These are phyloP conservation scores for Australoheros facetus DNA, from an alignment of 2,797 vertebrate genomes.

Conservation along the genomic window DNA sequence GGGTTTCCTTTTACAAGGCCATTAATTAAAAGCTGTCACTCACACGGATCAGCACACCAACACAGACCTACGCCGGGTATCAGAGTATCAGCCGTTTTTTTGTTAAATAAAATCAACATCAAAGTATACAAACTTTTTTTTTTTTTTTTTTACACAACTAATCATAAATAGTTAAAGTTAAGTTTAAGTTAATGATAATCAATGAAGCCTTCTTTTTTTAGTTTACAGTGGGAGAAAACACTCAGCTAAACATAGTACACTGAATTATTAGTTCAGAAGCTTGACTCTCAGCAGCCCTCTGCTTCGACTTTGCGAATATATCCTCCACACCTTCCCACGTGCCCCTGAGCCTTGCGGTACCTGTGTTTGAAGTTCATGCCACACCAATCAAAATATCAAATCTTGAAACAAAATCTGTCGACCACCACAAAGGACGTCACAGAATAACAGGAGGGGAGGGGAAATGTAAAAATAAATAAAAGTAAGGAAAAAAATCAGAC, in stretches of 20 bases:
- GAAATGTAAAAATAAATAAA: conserved; percentile 40
- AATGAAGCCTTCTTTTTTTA: neutral
- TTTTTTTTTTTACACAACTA: neutral
- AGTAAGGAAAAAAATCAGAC: conserved; percentile 49
- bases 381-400: conserved; percentile 63
- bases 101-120: conserved; percentile 27
- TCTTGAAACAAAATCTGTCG: conserved; percentile 66
- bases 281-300: neutral
- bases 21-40: conserved; percentile 83
- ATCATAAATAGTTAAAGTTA: neutral
- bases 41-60: conserved; percentile 60
- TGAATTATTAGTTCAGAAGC: neutral
- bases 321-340: conserved; percentile 34
- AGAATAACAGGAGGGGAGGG: conserved; percentile 44
- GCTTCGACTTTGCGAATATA: conserved; percentile 21
- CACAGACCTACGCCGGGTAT: conserved; percentile 40
- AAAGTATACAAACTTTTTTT: neutral
- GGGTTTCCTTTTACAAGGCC: conserved; percentile 78
- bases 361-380: conserved; percentile 66
- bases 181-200: neutral
- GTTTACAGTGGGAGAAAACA: neutral
- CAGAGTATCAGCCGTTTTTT: conserved; percentile 22
- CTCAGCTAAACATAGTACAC: neutral
- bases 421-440: conserved; percentile 35
- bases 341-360: conserved; percentile 38